A percentile compares a stretch with the other conserved stretches of the same genome.
phyloP scores from a whole-genome alignment of 1,140 invertebrate species.

The Temnothorax nylanderi region DNA sequence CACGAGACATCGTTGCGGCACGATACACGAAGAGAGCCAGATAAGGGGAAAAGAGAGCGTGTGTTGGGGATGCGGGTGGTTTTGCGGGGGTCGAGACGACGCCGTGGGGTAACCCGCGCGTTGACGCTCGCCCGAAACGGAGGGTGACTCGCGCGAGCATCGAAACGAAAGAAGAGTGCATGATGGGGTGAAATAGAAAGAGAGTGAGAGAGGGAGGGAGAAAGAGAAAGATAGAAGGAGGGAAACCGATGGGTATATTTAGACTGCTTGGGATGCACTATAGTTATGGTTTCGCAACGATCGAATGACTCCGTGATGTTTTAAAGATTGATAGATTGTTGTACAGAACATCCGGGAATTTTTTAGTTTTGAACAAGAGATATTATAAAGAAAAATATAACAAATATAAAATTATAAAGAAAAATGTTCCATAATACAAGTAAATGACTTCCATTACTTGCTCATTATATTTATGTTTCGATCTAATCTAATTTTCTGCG shows the following conservation, averaged over 20 bases:
- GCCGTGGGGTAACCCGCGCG: background rate
- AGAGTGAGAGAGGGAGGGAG: background rate
- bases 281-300: constrained; percentile 52
- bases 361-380: background rate
- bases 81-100: constrained; percentile 59
- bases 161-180: constrained; percentile 60
- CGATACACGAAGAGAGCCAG: constrained; percentile 39
- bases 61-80: constrained; percentile 56
- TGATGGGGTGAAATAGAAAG: background rate
- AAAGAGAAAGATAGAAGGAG: background rate
- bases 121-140: constrained; percentile 60
- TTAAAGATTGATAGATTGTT: background rate
- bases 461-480: background rate
- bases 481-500: background rate
- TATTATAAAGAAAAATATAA: background rate
- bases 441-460: background rate
- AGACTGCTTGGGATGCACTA: constrained; percentile 53
- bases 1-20: constrained; percentile 53
- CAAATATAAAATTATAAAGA: background rate
- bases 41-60: constrained; percentile 52
- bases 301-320: constrained; percentile 12
- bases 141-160: constrained; percentile 57
- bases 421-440: background rate
- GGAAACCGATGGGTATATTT: background rate
- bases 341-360: background rate